Base-by-base conservation (phyloP, 2,888 invertebrate genomes). In the Onchidella celtica region DNA sequence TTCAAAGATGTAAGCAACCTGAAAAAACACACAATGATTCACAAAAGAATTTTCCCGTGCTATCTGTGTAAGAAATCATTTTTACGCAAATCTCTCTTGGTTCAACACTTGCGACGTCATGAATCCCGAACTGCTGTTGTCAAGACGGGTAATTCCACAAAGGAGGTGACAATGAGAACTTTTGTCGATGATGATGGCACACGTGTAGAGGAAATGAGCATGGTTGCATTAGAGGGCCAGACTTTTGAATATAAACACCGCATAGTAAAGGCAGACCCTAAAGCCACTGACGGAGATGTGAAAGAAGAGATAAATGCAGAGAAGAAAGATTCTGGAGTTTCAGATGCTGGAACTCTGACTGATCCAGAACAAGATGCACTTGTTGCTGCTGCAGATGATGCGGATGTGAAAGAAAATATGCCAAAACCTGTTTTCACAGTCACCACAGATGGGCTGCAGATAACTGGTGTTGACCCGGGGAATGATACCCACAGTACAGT, bases 141-240 rank as follows among this genome's bases (percentile, higher is more conserved):
- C 34, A 81, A 76, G 34, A 69, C 74, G 38, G 81, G 81, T 0
- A 69, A 69, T 63, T 55, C 66, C 0, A 68, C 59, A 14, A 81
- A 81, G 55, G 81, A 81, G 63, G 76, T 81, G 29, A 70, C 70
- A 0, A 34, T 81, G 59, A 75, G 76, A 34, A 81, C 81, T 3
- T 81, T 76, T 55, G 81, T 81, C 17, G 81, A 81, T 70, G 75
- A 59, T 38, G 74, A 80, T 61, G 81, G 81, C 21, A 81, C 75
- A n/a, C 29, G 81, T 17, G 81, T 81, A n/a, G 81, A 81, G 55
- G 81, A 81, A 38, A 81, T 76, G 80, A 76, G 81, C 68, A 81
- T 81, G 81, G 69, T 55, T 9, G 75, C 81, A 6, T 34, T 81
- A 47, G 61, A 36, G n/a, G 81, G 81, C 6, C 81, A 81, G 36